Percentiles rank a stretch among this genome's conserved stretches.
phyloP scores from a whole-genome alignment of 2,797 vertebrate genomes.

The Ibycter americanus region DNA sequence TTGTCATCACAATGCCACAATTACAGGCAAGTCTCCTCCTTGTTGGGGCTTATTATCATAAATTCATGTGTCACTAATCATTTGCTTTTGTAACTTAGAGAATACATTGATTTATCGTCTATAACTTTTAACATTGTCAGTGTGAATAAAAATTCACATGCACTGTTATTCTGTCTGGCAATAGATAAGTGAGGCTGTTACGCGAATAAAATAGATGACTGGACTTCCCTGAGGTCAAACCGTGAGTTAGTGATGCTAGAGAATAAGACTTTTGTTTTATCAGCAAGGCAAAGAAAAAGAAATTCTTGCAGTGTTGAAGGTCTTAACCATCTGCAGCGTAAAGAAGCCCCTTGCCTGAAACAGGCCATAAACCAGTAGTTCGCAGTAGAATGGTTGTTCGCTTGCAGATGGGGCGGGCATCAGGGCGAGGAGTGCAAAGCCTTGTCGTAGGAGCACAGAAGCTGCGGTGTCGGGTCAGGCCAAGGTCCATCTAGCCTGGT shows the following conservation, averaged over 20 bases:
- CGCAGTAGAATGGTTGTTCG: background rate
- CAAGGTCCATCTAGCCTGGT: background rate
- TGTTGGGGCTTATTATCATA: background rate
- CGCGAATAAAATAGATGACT: background rate
- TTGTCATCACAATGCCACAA: background rate
- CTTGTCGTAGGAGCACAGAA: background rate
- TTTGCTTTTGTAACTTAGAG: background rate
- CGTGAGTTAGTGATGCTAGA: background rate
- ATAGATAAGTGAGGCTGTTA: background rate
- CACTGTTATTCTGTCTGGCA: background rate
- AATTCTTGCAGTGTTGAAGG: background rate
- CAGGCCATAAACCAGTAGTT: background rate
- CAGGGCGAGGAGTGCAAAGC: background rate
- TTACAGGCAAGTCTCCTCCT: background rate
- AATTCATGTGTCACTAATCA: background rate
- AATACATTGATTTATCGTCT: background rate
- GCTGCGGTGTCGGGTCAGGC: background rate
- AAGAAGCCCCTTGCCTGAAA: background rate
- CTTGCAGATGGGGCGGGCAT: background rate
- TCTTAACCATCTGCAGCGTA: background rate
- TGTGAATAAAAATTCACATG: background rate
- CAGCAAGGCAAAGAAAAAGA: background rate
- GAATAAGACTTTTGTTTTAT: background rate
- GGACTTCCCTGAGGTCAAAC: background rate
- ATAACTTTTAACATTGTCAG: background rate